phyloP scores from a whole-genome alignment of 2,888 invertebrate genomes.

The Synergus umbraculus region DNA sequence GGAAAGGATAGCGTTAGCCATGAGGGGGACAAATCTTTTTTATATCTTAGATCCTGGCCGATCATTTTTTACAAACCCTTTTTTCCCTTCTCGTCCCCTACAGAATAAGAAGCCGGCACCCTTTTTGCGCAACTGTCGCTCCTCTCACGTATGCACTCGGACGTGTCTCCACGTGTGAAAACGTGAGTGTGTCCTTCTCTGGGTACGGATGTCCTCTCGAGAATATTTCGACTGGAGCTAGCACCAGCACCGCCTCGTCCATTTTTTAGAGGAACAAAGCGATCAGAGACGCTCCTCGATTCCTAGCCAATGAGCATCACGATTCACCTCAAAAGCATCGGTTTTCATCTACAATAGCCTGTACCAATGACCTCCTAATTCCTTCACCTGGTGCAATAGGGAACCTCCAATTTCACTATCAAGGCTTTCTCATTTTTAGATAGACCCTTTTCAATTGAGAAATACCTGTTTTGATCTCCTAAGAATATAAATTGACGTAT shows the following conservation, averaged over 20 bases:
- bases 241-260: conserved; percentile 13
- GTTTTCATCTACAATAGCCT: conserved; percentile 36
- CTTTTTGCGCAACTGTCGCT: conserved; percentile 72
- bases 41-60: conserved; percentile 73
- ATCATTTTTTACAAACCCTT: conserved; percentile 77
- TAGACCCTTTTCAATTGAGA: conserved; percentile 11
- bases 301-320: conserved; percentile 40
- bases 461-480: conserved; percentile 23
- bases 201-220: conserved; percentile 42
- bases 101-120: conserved; percentile 52
- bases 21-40: conserved; percentile 67
- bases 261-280: conserved; percentile 36
- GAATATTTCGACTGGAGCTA: conserved; percentile 35
- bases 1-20: conserved; percentile 69
- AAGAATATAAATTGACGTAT: not conserved
- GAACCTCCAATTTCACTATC: conserved; percentile 40
- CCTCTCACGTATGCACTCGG: conserved; percentile 40
- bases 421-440: conserved; percentile 13
- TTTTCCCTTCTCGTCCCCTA: conserved; percentile 65
- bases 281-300: conserved; percentile 36
- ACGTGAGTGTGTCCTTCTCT: conserved; percentile 46
- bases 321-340: conserved; percentile 37
- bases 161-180: conserved; percentile 55
- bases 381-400: conserved; percentile 38
- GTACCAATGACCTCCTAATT: conserved; percentile 38